Percentiles rank a stretch among this genome's conserved stretches.
Evolutionary conservation across 1,140 invertebrate genomes (phyloP).

Genomic region (Zaprionus davidi): DNA sequence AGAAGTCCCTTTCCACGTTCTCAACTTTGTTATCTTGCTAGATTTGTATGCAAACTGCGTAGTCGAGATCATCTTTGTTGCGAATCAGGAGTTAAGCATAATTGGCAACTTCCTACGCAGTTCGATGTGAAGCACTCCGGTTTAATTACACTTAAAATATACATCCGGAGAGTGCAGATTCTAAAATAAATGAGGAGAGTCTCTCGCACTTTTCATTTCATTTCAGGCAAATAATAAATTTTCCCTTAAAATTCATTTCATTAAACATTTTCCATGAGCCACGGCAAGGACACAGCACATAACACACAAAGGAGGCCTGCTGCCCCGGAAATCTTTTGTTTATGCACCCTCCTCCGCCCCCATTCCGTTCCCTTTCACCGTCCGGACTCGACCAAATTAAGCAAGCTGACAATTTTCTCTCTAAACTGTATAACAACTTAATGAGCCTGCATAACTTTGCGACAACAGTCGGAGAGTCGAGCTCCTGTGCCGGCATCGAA

Average conservation of each 20-base stretch:
- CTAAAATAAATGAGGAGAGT: constrained; percentile 42
- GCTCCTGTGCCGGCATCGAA: not conserved
- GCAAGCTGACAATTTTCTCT: constrained; percentile 81
- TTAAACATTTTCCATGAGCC: constrained; percentile 77
- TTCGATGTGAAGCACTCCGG: constrained; percentile 30
- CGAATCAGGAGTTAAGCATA: constrained; percentile 30
- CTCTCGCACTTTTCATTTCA: constrained; percentile 72
- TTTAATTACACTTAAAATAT: constrained; percentile 72
- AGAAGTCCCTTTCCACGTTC: not conserved
- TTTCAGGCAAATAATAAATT: constrained; percentile 76
- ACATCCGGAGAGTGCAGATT: constrained; percentile 43
- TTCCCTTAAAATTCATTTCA: constrained; percentile 78
- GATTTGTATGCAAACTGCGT: constrained; percentile 37
- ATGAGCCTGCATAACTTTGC: constrained; percentile 82
- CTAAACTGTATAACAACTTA: constrained; percentile 83
- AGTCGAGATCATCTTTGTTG: constrained; percentile 20
- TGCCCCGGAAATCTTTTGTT: constrained; percentile 77
- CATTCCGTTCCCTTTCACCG: constrained; percentile 11
- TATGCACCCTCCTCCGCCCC: constrained; percentile 42
- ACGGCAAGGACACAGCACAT: constrained; percentile 19
- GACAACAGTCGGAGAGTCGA: constrained; percentile 44
- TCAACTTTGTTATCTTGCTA: not conserved
- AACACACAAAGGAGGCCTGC: constrained; percentile 18
- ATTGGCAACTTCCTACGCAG: constrained; percentile 38
- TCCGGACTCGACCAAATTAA: constrained; percentile 69